Base-by-base conservation (phyloP, 2,888 invertebrate genomes). In the Bellardia bayeri region DNA sequence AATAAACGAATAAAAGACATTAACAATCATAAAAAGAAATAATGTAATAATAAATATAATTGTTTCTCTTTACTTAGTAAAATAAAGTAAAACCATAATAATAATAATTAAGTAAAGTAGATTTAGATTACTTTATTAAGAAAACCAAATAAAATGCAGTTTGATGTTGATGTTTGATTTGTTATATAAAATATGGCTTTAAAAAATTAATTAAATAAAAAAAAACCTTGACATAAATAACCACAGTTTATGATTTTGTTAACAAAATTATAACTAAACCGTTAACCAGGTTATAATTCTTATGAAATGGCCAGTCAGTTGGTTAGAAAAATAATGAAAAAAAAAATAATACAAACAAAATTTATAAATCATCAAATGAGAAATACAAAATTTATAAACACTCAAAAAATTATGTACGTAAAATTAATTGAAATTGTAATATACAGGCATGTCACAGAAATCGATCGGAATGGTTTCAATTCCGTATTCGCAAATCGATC, bases 211-310 rank as follows among this genome's bases (percentile, higher is more conserved):
- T 5, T 5, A 8, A 11, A 40, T 8, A 51, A 9, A 45, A 63
- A 9, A 3, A 76, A 76, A 76, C 76, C 82, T 83, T 83, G 76
- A 78, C 82, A 71, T 16, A 83, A 40, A 83, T 49, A 75, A 37
- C 5, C 30, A 58, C 1, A 4, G 13, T 42, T 64, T 13, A 42
- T 61, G 13, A 74, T 71, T 69, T 66, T 37, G 49, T 13, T 51
- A 72, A 49, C 68, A 58, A n/a, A 54, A 71, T 5, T 3, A 82
- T 40, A 45, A 72, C 54, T 63, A 37, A 37, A 56, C 63, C 37
- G 54, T 56, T 83, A 76, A 76, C 69, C 58, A 69, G 23, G 51
- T 75, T 68, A 51, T 63, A 82, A 68, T 69, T 82, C 30, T 75
- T 82, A 63, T 61, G 76, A 69, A 82, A 76, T 76, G 51, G 37